phyloP scores from a whole-genome alignment of 2,113 vertebrate genomes.

The Mustelus asterias region DNA sequence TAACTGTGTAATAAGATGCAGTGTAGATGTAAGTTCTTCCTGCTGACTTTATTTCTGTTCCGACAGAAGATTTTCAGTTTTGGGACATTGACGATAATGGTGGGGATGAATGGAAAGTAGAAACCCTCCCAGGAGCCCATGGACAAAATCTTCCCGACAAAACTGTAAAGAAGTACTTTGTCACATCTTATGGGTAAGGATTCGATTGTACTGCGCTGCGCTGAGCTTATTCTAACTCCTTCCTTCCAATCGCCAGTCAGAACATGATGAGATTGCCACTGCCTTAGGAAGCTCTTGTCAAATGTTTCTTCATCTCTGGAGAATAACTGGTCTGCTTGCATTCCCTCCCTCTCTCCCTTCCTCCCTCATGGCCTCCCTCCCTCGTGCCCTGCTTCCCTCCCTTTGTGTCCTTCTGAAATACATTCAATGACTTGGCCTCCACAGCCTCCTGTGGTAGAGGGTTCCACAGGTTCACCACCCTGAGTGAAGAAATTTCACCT shows the following conservation, averaged over 20 bases:
- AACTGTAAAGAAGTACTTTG: neutral
- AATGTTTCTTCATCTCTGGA: neutral
- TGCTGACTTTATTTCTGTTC: neutral
- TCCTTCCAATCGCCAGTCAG: no score
- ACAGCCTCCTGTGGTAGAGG: no score
- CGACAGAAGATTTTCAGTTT: neutral
- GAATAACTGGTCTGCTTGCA: neutral
- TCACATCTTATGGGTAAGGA: conserved; percentile 27
- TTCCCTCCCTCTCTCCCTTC: neutral
- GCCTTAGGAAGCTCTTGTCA: neutral
- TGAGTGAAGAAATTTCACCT: no score
- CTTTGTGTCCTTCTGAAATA: neutral
- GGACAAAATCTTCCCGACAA: neutral
- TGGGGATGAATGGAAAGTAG: neutral
- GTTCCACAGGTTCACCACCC: no score
- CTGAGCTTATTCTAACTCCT: neutral
- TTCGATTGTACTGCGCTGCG: neutral
- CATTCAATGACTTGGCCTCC: no score
- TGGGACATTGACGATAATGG: conserved; percentile 1
- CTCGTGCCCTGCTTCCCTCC: neutral
- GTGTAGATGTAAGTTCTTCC: neutral
- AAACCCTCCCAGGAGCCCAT: neutral
- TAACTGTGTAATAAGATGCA: neutral
- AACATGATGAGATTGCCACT: no score
- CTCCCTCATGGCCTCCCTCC: neutral